phyloP scores from a whole-genome alignment of 2,888 invertebrate genomes.

The Cheiracanthium punctorium region DNA sequence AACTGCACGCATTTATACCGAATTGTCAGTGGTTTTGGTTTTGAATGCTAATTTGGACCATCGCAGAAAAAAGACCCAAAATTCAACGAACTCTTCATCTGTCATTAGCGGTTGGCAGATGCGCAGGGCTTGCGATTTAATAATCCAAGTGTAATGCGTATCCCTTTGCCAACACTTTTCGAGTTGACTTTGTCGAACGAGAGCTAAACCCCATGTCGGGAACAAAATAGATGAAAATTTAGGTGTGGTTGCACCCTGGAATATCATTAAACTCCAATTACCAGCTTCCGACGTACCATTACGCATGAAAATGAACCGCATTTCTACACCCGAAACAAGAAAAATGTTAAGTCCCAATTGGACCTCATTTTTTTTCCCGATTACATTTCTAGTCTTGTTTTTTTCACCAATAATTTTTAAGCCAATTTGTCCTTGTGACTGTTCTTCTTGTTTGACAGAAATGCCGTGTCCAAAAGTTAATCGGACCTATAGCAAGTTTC shows the following conservation, averaged over 20 bases:
- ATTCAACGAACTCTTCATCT: background rate
- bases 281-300: conserved; percentile 43
- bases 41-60: background rate
- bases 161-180: conserved; percentile 20
- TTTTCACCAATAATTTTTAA: conserved; percentile 32
- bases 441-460: conserved; percentile 20
- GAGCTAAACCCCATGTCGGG: conserved; percentile 25
- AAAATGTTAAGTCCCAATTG: conserved; percentile 27
- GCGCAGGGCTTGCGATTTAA: background rate
- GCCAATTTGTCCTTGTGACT: conserved; percentile 58
- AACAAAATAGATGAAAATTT: conserved; percentile 56
- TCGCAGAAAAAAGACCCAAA: background rate
- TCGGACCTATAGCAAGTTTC: conserved; percentile 2
- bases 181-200: background rate
- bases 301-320: conserved; percentile 61
- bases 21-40: background rate
- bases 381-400: background rate
- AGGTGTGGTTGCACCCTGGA: conserved; percentile 54
- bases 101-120: conserved; percentile 9
- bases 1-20: no score
- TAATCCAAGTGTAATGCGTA: background rate
- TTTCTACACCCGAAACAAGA: conserved; percentile 46
- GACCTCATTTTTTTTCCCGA: background rate
- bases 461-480: conserved; percentile 42
- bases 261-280: conserved; percentile 62